A percentile compares a stretch with the other conserved stretches of the same genome.
phyloP scores from a whole-genome alignment of 2,888 invertebrate species.

The Hirtodrosophila histrioides region DNA sequence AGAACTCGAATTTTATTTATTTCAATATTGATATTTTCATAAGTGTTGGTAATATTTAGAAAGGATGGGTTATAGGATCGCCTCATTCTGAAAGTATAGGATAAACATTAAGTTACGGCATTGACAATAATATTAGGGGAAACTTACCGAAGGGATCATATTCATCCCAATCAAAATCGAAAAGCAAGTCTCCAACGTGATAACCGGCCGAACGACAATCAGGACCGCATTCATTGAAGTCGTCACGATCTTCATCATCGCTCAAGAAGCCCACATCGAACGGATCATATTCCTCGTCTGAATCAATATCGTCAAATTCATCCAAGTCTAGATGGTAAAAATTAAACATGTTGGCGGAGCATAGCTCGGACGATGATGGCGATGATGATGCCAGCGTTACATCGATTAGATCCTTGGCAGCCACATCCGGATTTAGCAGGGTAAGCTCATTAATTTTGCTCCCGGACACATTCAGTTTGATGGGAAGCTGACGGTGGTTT shows the following conservation, averaged over 20 bases:
- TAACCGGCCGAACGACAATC: background rate
- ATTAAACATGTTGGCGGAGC: background rate
- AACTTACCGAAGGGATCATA: no score
- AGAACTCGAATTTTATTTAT: no score
- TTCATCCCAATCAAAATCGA: no score
- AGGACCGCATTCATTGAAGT: background rate
- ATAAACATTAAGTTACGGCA: no score
- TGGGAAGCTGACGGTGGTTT: slow-evolving; percentile 39
- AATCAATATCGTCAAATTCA: background rate
- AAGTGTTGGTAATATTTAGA: no score
- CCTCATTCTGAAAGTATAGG: no score
- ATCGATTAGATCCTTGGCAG: slow-evolving; percentile 32
- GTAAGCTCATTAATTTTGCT: slow-evolving; percentile 2
- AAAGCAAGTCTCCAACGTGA: no score
- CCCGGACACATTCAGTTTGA: slow-evolving; percentile 19
- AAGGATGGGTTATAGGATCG: no score
- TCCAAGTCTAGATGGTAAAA: background rate
- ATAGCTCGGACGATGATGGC: background rate
- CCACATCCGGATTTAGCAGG: slow-evolving; percentile 1
- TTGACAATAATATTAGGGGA: no score
- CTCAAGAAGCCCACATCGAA: slow-evolving; percentile 4
- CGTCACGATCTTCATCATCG: slow-evolving; percentile 3
- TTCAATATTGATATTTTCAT: no score
- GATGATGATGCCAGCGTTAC: background rate
- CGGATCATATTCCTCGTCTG: background rate